Base-by-base conservation (phyloP, 2,888 invertebrate genomes). In the Belgica antarctica region DNA sequence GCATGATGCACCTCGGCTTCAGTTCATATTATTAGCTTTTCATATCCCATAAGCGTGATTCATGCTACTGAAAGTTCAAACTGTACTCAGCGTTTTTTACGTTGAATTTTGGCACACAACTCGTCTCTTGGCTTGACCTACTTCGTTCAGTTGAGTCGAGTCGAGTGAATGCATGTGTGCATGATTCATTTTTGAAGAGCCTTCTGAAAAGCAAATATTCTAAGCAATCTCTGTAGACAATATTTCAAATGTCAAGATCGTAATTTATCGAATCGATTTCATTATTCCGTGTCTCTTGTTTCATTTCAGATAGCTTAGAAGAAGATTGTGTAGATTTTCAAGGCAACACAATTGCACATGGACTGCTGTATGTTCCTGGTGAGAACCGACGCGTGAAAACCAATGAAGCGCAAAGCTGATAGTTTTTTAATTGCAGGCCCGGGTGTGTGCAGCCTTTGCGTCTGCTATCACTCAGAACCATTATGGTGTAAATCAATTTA, bases 401-500 rank as follows among this genome's bases (percentile, higher is more conserved):
- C 15, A 41, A 5, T n/a, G n/a, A 41, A 41, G n/a, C n/a, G n/a
- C n/a, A n/a, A n/a, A n/a, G n/a, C n/a, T n/a, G n/a, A 31, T 31
- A 31, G 10, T 31, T 10, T 31, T 31, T 41, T 41, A 5, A 41
- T 36, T 34, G 2, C 41, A 70, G 70, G 92, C 65, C 91, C 91
- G 4, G 89, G 90, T 3, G 90, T 91, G 68, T 92, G 92, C 78
- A 90, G 90, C 71, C 85, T 90, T 73, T 92, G 92, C 78, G 91
- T 92, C 68, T 92, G 92, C 81, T 92, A 92, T 81, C 90, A 92
- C 81, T 88, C 89, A 27, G 86, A 89, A 77, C 91, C 92, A 63
- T 87, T 88, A 84, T 92, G 91, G 91, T 92, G 92, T 79, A 88
- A 90, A 80, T 89, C 91, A 66, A 92, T 91, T 76, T 92, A 89